phyloP scores from a whole-genome alignment of 2,888 invertebrate genomes.

The Caenorhabditis sulstoni region DNA sequence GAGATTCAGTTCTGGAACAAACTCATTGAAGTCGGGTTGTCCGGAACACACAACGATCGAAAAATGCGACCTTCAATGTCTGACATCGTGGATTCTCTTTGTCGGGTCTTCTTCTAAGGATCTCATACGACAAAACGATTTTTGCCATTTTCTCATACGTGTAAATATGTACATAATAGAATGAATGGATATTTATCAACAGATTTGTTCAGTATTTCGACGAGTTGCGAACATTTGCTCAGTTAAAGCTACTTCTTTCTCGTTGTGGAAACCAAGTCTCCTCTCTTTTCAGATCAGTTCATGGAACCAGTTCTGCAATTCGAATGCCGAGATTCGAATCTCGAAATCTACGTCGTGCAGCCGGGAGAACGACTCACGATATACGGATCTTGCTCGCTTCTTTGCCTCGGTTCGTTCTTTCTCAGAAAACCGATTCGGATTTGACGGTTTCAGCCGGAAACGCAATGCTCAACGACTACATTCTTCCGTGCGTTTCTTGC shows the following conservation, averaged over 20 bases:
- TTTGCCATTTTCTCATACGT: background rate
- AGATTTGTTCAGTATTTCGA: too few relatives aligned
- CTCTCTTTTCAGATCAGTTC: background rate
- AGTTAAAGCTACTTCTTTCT: too few relatives aligned
- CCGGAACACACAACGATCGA: slow-evolving; percentile 23
- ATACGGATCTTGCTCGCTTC: slow-evolving; percentile 50
- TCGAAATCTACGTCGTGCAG: slow-evolving; percentile 38
- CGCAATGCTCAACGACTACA: slow-evolving; percentile 46
- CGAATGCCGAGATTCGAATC: slow-evolving; percentile 41
- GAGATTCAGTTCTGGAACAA: background rate
- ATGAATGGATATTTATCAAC: too few relatives aligned
- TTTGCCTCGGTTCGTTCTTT: slow-evolving; percentile 42
- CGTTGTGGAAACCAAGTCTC: background rate
- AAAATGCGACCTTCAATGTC: slow-evolving; percentile 38
- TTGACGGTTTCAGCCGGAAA: slow-evolving; percentile 37
- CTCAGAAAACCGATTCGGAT: background rate
- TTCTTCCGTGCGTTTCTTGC: slow-evolving; percentile 35
- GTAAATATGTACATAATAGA: too few relatives aligned
- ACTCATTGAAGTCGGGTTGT: slow-evolving; percentile 42
- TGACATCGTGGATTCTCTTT: slow-evolving; percentile 25
- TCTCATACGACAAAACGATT: background rate
- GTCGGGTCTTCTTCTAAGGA: background rate
- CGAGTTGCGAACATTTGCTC: too few relatives aligned
- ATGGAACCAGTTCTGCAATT: slow-evolving; percentile 24
- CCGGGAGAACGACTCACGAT: slow-evolving; percentile 45